These are phyloP conservation scores for Ondatra zibethicus DNA, from an alignment of 2,113 vertebrate species.

Conservation along the genomic window DNA sequence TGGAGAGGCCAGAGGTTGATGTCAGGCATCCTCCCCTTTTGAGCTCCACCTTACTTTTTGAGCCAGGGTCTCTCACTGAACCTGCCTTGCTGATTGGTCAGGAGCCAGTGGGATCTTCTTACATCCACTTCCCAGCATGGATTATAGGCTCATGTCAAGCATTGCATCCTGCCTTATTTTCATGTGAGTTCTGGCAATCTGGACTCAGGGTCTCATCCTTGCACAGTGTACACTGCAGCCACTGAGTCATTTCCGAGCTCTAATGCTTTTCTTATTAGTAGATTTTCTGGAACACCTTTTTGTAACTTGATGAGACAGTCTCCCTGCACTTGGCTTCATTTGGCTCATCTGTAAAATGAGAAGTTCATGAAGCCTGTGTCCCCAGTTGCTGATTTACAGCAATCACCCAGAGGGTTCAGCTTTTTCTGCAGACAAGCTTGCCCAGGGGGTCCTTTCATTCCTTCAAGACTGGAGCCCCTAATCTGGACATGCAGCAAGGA, in stretches of 20 bases:
- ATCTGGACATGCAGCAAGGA: not conserved
- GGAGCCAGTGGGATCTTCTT: not conserved
- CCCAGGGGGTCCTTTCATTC: not conserved
- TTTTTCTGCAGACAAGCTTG: not conserved
- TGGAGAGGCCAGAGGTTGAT: not conserved
- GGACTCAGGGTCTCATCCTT: not conserved
- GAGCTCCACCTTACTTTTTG: not conserved
- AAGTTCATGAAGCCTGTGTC: not conserved
- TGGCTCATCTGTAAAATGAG: not conserved
- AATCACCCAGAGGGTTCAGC: not conserved
- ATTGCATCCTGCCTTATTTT: not conserved
- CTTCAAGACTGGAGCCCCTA: not conserved
- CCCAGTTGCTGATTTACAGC: not conserved
- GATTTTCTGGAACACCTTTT: not conserved
- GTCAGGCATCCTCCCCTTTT: not conserved
- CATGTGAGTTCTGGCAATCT: not conserved
- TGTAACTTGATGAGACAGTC: not conserved
- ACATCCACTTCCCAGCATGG: not conserved
- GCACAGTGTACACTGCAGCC: not conserved
- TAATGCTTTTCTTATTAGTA: not conserved
- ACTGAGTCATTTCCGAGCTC: not conserved
- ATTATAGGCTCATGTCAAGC: not conserved
- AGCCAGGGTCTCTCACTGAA: not conserved
- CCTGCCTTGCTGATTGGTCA: not conserved
- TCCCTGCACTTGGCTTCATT: not conserved